These are phyloP conservation scores for Abramis brama DNA, from an alignment of 2,113 vertebrate species.

Conservation along the genomic window DNA sequence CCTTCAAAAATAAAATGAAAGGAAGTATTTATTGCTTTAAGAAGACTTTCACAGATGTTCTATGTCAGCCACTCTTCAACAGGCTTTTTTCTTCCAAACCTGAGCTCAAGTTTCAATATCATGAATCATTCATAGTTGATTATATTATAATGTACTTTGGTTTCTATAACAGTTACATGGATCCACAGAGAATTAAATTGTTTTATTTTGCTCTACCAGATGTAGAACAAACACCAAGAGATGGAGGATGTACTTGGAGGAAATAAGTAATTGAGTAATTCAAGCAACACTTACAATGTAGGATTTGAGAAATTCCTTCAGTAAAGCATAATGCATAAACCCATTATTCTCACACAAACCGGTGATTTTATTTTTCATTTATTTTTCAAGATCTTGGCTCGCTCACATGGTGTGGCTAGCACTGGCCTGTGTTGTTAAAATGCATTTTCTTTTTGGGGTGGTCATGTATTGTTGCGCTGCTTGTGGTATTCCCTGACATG, in stretches of 20 bases:
- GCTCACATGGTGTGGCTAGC: neutral
- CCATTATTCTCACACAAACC: constrained; percentile 46
- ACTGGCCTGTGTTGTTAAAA: neutral
- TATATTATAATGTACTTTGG: neutral
- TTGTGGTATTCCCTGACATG: neutral
- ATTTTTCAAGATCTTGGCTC: neutral
- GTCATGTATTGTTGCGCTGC: neutral
- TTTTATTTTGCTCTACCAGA: constrained; percentile 10
- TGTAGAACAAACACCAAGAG: neutral
- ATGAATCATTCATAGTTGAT: constrained; percentile 12
- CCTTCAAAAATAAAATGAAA: constrained; percentile 32
- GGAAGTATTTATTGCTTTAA: constrained; percentile 22
- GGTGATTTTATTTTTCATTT: constrained; percentile 8
- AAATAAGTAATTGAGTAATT: constrained; percentile 19
- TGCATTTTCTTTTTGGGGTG: neutral
- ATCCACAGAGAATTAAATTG: constrained; percentile 9
- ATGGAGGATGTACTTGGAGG: neutral
- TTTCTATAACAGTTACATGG: neutral
- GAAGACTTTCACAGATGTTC: constrained; percentile 26
- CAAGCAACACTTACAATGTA: constrained; percentile 2
- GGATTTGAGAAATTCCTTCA: constrained; percentile 42
- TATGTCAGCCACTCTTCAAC: neutral
- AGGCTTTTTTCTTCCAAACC: neutral
- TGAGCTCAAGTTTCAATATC: neutral
- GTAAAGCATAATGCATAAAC: neutral